Base-by-base conservation (phyloP, 23 tunicate genomes). In the Halocynthia roretzi region DNA sequence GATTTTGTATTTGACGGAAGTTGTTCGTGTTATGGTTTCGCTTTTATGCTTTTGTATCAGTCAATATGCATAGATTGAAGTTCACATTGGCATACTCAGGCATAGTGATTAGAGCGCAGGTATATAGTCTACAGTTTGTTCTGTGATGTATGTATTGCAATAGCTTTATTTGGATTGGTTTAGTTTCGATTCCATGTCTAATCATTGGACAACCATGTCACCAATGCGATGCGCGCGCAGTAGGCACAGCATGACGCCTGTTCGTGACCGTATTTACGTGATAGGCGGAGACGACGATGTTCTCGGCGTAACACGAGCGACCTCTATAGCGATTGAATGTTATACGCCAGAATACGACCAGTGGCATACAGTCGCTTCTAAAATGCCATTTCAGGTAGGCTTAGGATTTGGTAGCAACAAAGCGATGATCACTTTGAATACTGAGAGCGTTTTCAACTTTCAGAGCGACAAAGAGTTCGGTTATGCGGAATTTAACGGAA, bases 301-400 rank as follows among this genome's bases (percentile, higher is more conserved):
- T 8, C 57, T 52, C 19, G 89, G 89, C 5, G 77, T 84, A 1
- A 9, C 62, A 7, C 67, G 71, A 51, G 18, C 80, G 21, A 31
- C 73, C 71, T 60, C 72, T 44, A 78, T 77, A 50, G 89, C 89
- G 61, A 68, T 84, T 62, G 89, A 84, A 74, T 84, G 89, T 70
- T 84, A 84, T 61, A 84, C 83, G 5, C 89, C 89, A 7, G 84
- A 78, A 66, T 80, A 66, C 51, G 89, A 84, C 53, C 89, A 84
- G 77, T 84, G 89, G 89, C 82, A 77, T 66, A 78, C 52, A 67
- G 83, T 77, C 78, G 83, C 89, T 54, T 78, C 60, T 53, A 78
- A 84, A 71, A 71, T 77, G 14, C 62, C 78, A 18, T 71, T 78
- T 54, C 83, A 84, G 79, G 89, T 84, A 61, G 52, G 22, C 48